Conservation (phyloP, 2,888 invertebrate genomes). For the Ophonus ardosiacus region DNA sequence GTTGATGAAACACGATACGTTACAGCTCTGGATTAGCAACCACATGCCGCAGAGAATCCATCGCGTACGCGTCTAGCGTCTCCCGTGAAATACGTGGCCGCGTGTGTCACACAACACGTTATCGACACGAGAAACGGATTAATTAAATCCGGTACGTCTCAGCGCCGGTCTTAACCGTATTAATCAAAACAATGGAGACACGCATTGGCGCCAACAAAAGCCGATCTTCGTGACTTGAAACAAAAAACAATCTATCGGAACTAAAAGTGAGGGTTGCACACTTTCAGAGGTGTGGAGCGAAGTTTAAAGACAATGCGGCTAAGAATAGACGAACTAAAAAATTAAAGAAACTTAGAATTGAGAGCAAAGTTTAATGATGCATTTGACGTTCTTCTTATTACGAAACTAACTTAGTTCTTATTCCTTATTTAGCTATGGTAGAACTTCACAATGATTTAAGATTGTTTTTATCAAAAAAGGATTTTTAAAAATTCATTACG, state of each 20-base stretch:
- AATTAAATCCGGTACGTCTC: slow-evolving; percentile 61
- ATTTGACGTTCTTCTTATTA: no score
- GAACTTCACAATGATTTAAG: no score
- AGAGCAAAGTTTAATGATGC: no score
- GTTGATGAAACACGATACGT: not conserved
- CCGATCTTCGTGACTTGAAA: slow-evolving; percentile 57
- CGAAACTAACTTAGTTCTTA: no score
- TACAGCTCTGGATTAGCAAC: slow-evolving; percentile 1
- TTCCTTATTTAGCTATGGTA: no score
- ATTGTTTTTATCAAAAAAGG: no score
- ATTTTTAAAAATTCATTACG: no score
- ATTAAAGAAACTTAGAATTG: not conserved
- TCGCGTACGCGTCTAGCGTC: not conserved
- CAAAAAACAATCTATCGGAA: slow-evolving; percentile 52
- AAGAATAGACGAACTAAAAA: not conserved
- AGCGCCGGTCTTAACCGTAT: slow-evolving; percentile 55
- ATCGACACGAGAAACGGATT: slow-evolving; percentile 64
- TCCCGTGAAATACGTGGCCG: slow-evolving; percentile 22
- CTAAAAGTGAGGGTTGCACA: slow-evolving; percentile 12
- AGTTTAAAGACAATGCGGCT: not conserved
- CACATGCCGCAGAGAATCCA: slow-evolving; percentile 27
- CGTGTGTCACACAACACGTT: slow-evolving; percentile 58
- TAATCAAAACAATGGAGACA: slow-evolving; percentile 61
- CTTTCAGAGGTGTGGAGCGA: not conserved
- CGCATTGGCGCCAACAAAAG: slow-evolving; percentile 56